Evolutionary conservation across 2,113 vertebrate species (phyloP).

Genomic region (Tenebrosternarchus preto): DNA sequence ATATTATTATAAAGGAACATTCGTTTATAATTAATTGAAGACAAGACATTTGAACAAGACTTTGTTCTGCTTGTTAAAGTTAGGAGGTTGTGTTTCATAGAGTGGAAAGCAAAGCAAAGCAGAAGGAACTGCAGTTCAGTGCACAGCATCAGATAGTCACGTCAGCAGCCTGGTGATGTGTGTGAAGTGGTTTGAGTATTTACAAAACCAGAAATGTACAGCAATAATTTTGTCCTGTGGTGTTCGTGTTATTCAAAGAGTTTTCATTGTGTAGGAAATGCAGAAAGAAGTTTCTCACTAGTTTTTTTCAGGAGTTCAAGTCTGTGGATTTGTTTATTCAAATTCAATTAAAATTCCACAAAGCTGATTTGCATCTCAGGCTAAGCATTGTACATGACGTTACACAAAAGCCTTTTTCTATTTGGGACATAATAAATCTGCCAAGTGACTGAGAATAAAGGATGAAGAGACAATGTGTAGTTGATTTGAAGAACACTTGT

Average conservation of each 20-base stretch:
- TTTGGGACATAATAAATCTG: neutral
- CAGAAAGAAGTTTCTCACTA: neutral
- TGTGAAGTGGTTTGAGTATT: neutral
- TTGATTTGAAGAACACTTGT: neutral
- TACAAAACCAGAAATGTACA: neutral
- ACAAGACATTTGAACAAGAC: no score
- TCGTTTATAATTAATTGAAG: no score
- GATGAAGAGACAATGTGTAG: neutral
- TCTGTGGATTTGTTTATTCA: conserved; percentile 49
- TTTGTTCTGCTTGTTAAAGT: no score
- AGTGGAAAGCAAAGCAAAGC: no score
- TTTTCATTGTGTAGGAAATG: neutral
- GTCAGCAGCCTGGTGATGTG: no score
- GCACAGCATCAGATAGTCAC: neutral
- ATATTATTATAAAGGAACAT: no score
- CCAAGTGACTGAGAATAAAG: no score
- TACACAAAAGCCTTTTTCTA: neutral
- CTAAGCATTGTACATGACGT: conserved; percentile 12
- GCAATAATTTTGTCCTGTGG: neutral
- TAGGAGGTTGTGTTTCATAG: no score
- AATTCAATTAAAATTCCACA: conserved; percentile 56
- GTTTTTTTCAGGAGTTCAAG: neutral
- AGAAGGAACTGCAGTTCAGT: no score
- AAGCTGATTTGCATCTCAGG: conserved; percentile 47
- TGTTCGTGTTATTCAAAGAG: conserved; percentile 8